Conservation (phyloP, 2,888 invertebrate genomes). For the Trilocha varians region DNA sequence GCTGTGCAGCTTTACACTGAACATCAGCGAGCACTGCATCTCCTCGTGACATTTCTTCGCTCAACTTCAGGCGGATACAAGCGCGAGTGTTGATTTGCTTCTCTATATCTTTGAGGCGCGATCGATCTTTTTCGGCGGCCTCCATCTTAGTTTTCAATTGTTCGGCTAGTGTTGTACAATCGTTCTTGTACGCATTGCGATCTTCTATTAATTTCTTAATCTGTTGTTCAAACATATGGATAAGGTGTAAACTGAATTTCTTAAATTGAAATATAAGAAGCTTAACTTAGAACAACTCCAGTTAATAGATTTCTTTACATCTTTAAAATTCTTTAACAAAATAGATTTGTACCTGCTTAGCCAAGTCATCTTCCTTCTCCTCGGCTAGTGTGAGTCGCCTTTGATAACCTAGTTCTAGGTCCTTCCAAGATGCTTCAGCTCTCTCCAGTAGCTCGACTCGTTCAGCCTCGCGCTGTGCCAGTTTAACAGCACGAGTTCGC, state of each 20-base stretch:
- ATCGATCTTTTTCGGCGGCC: slow-evolving; percentile 26
- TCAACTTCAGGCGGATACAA: slow-evolving; percentile 26
- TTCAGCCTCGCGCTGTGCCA: slow-evolving; percentile 47
- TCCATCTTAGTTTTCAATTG: slow-evolving; percentile 24
- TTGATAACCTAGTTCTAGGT: slow-evolving; percentile 50
- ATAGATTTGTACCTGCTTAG: slow-evolving; percentile 38
- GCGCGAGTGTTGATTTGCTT: slow-evolving; percentile 35
- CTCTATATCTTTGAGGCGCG: slow-evolving; percentile 26
- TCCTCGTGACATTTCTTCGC: slow-evolving; percentile 30
- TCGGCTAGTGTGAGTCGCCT: slow-evolving; percentile 32
- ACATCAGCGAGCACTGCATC: slow-evolving; percentile 36
- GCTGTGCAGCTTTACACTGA: slow-evolving; percentile 36
- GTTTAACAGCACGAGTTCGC: slow-evolving; percentile 30
- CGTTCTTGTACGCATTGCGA: slow-evolving; percentile 31
- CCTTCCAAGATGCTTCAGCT: slow-evolving; percentile 55
- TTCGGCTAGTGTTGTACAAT: slow-evolving; percentile 22
- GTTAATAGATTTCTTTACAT: too few species aligned
- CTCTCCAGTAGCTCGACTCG: slow-evolving; percentile 48
- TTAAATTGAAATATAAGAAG: too few species aligned
- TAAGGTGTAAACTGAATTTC: too few species aligned
- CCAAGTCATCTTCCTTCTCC: slow-evolving; percentile 46
- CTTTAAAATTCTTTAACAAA: background rate
- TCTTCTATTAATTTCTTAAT: slow-evolving; percentile 37
- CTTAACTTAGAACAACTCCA: too few species aligned
- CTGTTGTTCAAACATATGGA: slow-evolving; percentile 31